These are phyloP conservation scores for Zaprionus inermis DNA, from an alignment of 1,140 invertebrate genomes.

Conservation along the genomic window DNA sequence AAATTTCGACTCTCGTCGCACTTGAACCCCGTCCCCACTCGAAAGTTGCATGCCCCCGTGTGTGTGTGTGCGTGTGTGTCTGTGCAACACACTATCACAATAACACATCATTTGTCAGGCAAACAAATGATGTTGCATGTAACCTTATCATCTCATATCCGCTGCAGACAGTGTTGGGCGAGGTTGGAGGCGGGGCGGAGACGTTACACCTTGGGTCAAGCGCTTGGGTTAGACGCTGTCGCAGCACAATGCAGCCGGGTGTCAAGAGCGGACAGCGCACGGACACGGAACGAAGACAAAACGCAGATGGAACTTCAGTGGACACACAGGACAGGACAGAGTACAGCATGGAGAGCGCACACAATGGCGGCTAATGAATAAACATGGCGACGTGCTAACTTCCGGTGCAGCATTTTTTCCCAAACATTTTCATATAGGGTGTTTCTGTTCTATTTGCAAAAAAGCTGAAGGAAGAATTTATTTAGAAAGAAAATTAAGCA, in stretches of 20 bases:
- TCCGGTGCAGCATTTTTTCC: slow-evolving; percentile 42
- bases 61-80: background rate
- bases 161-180: slow-evolving; percentile 56
- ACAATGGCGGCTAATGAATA: slow-evolving; percentile 80
- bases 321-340: slow-evolving; percentile 13
- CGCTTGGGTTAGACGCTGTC: slow-evolving; percentile 52
- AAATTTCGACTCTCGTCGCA: slow-evolving; percentile 66
- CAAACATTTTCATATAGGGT: background rate
- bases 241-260: slow-evolving; percentile 38
- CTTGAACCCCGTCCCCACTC: slow-evolving; percentile 68
- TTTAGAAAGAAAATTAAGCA: too few relatives aligned
- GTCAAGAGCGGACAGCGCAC: slow-evolving; percentile 4
- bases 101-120: slow-evolving; percentile 80
- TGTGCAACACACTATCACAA: slow-evolving; percentile 71
- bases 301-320: slow-evolving; percentile 41
- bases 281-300: slow-evolving; percentile 49
- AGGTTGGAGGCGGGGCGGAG: background rate
- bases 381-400: slow-evolving; percentile 69
- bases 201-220: slow-evolving; percentile 58
- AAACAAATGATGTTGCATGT: slow-evolving; percentile 82
- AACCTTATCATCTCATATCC: slow-evolving; percentile 82
- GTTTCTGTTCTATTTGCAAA: background rate
- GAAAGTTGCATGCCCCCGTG: slow-evolving; percentile 63
- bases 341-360: slow-evolving; percentile 12
- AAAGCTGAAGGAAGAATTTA: background rate